Percentiles rank a stretch among this genome's conserved stretches.
Evolutionary conservation across 35 echinoderm and acorn worm species (phyloP).

Genomic region (Strongylocentrotus purpuratus): DNA sequence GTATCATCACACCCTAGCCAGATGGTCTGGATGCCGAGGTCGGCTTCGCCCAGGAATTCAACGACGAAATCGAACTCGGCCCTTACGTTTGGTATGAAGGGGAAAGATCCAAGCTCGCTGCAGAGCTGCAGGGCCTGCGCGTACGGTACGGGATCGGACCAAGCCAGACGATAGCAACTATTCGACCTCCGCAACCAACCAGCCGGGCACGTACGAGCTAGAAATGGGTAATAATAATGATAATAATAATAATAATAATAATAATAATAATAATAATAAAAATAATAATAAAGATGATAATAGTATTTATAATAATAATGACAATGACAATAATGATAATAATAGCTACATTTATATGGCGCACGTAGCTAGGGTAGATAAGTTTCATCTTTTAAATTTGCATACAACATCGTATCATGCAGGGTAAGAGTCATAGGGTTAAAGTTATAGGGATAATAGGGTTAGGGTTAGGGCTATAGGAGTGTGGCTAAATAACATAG

Average conservation of each 20-base stretch:
- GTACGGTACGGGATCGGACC: not conserved
- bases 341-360: not conserved
- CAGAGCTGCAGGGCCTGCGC: not conserved
- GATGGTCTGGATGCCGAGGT: not conserved
- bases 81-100: not conserved
- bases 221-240: not conserved
- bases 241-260: not conserved
- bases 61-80: not conserved
- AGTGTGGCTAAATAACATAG: too few species aligned
- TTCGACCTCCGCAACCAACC: not conserved
- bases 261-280: too few species aligned
- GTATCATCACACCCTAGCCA: conserved; percentile 1
- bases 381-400: too few species aligned
- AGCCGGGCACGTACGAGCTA: not conserved
- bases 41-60: not conserved
- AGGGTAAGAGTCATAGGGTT: too few species aligned
- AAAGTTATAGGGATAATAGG: too few species aligned
- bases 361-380: not conserved
- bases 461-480: too few species aligned
- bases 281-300: too few species aligned
- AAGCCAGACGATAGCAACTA: not conserved
- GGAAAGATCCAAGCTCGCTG: not conserved
- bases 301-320: too few species aligned
- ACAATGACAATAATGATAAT: too few species aligned
- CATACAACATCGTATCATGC: too few species aligned